Conservation (phyloP, 2,113 vertebrate species). For the Neotoma lepida region DNA sequence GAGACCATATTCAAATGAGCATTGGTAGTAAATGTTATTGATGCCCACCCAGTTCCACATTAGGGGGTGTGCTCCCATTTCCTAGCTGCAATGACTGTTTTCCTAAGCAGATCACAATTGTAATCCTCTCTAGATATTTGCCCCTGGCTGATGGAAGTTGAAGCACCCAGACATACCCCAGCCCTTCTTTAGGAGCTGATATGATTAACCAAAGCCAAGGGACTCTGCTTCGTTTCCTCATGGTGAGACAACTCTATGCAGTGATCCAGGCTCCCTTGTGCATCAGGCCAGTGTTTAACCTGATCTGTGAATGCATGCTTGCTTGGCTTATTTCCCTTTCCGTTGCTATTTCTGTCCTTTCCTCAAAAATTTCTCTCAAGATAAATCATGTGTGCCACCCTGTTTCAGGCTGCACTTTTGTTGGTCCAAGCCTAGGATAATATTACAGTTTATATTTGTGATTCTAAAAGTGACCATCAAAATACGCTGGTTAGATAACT, state of each 20-base stretch:
- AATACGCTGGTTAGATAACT: neutral
- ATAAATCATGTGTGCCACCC: neutral
- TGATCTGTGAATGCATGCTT: neutral
- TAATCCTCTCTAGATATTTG: neutral
- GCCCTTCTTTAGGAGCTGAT: neutral
- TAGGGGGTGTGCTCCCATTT: neutral
- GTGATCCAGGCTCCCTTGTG: neutral
- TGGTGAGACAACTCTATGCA: neutral
- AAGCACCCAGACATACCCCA: neutral
- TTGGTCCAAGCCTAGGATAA: neutral
- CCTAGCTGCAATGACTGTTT: neutral
- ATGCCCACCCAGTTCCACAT: neutral
- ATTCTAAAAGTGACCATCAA: slow-evolving; percentile 58
- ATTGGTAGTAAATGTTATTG: neutral
- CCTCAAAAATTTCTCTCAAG: slow-evolving; percentile 19
- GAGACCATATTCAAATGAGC: slow-evolving; percentile 32
- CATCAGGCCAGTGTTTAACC: neutral
- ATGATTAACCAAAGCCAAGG: neutral
- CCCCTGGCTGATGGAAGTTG: slow-evolving; percentile 22
- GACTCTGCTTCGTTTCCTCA: neutral
- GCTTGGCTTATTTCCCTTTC: slow-evolving; percentile 2
- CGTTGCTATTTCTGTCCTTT: neutral
- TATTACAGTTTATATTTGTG: slow-evolving; percentile 5
- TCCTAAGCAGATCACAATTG: slow-evolving; percentile 2
- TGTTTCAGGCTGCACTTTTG: slow-evolving; percentile 3